phyloP scores from a whole-genome alignment of 2,888 invertebrate genomes.

The Conops quadrifasciatus region DNA sequence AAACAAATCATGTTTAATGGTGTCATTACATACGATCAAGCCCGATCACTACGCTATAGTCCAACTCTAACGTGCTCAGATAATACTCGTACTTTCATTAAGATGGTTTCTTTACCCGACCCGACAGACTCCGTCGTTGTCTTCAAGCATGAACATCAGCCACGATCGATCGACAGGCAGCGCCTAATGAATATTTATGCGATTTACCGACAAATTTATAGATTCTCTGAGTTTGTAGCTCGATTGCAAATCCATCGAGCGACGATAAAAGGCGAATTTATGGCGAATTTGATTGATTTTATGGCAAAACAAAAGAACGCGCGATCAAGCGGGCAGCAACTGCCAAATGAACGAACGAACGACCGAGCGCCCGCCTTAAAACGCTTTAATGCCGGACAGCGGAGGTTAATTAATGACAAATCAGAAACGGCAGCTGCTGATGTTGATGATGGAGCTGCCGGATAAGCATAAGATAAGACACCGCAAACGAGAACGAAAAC shows the following conservation, averaged over 20 bases:
- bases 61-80: background rate
- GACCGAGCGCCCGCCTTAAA: background rate
- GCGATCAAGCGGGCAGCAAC: background rate
- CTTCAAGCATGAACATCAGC: background rate
- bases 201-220: conserved; percentile 11
- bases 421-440: conserved; percentile 20
- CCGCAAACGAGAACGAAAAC: background rate
- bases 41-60: background rate
- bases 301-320: conserved; percentile 20
- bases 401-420: conserved; percentile 22
- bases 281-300: conserved; percentile 31
- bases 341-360: background rate
- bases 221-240: too few relatives aligned
- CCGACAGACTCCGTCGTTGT: background rate
- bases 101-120: background rate
- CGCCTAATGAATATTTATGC: conserved; percentile 32
- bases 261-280: conserved; percentile 26
- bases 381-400: background rate
- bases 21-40: conserved; percentile 5
- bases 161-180: background rate
- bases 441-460: conserved; percentile 13
- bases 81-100: background rate
- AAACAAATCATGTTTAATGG: background rate
- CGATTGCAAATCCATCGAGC: conserved; percentile 13
- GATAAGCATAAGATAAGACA: background rate